Base-by-base conservation (phyloP, 2,797 vertebrate species). In the Catharus ustulatus region DNA sequence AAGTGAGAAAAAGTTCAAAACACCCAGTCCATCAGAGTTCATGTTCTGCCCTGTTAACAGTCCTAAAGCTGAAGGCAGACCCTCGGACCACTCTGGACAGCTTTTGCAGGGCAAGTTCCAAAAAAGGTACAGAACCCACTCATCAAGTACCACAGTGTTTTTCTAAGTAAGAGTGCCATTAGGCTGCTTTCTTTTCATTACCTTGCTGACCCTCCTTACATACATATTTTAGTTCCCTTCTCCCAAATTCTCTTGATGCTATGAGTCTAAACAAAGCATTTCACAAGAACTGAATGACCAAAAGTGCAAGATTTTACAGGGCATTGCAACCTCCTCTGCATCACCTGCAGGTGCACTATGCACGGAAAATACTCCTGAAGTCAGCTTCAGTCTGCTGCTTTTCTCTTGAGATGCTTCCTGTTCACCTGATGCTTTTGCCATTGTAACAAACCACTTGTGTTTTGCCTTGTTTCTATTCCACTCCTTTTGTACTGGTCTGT, bases 21-120 rank as follows among this genome's bases (percentile, higher is more conserved):
- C 7, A 5, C 24, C 1, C 1, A 76, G 38, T 15, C 11, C 16
- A 11, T 1, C 2, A 1, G 8, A 62, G 54, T 26, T 69, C 21
- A 6, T 15, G 15, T 32, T 72, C 55, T 58, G 42, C 48, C 23
- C 51, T 52, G 46, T 34, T 55, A 75, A 58, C 42, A 72, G 29
- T 11, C 18, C 2, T 19, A 64, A 67, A 86, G 52, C 49, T 38
- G 55, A 76, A 49, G 46, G 45, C 4, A 77, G 34, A 20, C 29
- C 38, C 46, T 36, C 2, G 1, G 30, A 55, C 19, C 34, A 20
- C 7, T 49, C 46, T 2, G 6, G 59, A 86, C 45, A 58, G 2
- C 18, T 58, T 89, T 45, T 30, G 30, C 38, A 83, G 19, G 78
- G 34, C 8, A 68, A 55, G 12, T 48, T 63, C 23, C 43, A 81